These are phyloP conservation scores for Phanerotoma sp. DNA, from an alignment of 2,888 invertebrate genomes.

Conservation along the genomic window DNA sequence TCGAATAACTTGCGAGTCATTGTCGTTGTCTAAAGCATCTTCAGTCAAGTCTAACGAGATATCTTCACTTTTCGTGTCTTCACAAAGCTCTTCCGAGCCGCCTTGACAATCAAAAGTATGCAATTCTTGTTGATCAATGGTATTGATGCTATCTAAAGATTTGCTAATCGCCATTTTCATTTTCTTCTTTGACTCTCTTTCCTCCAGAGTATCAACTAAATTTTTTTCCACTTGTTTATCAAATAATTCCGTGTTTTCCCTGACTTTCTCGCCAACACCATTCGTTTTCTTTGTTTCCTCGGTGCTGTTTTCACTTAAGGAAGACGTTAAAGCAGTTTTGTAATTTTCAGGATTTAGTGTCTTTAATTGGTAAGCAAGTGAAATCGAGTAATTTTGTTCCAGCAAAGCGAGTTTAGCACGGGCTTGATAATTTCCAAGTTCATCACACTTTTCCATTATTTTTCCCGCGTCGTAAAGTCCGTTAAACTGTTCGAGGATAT, in stretches of 20 bases:
- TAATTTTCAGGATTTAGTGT: constrained; percentile 46
- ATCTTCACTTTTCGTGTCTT: constrained; percentile 44
- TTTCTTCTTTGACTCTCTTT: constrained; percentile 44
- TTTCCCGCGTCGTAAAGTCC: constrained; percentile 52
- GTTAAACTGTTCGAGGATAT: constrained; percentile 55
- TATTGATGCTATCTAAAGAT: constrained; percentile 51
- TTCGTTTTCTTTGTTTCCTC: neutral
- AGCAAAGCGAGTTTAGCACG: constrained; percentile 57
- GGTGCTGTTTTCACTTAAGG: neutral
- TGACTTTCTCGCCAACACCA: constrained; percentile 24
- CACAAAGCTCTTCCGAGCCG: constrained; percentile 56
- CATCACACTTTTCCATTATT: constrained; percentile 55
- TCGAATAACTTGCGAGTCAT: neutral
- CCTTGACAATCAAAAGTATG: constrained; percentile 57
- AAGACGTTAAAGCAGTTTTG: constrained; percentile 30
- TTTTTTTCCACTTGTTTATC: constrained; percentile 52
- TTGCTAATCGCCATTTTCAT: constrained; percentile 52
- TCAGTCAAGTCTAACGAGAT: constrained; percentile 40
- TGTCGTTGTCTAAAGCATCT: constrained; percentile 36
- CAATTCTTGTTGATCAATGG: constrained; percentile 51
- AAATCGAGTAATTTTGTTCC: constrained; percentile 55
- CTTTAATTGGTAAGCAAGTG: constrained; percentile 56
- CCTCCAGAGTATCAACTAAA: constrained; percentile 50
- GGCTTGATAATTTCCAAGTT: constrained; percentile 57
- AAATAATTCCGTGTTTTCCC: constrained; percentile 47